Percentiles rank a stretch among this genome's conserved stretches.
Evolutionary conservation across 2,113 vertebrate genomes (phyloP).

Genomic region (Gobiocypris rarus): DNA sequence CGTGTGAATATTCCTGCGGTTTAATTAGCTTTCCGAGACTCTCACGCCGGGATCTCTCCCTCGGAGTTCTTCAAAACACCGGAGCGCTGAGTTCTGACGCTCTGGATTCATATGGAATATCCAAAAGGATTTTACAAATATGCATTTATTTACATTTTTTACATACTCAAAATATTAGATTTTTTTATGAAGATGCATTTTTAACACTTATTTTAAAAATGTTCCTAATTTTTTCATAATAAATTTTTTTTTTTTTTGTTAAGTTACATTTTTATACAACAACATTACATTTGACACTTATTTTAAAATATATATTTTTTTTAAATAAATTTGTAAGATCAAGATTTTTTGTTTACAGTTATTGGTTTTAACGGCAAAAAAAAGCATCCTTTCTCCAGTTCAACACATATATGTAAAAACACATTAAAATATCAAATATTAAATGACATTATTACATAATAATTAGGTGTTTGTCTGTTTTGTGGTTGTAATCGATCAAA

Average conservation of each 20-base stretch:
- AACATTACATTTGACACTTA: background rate
- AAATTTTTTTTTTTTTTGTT: too few species aligned
- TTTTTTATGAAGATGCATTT: background rate
- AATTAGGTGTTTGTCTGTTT: background rate
- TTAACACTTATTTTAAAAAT: background rate
- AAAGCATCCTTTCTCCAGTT: background rate
- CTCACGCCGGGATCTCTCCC: conserved; percentile 16
- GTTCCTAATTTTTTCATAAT: too few species aligned
- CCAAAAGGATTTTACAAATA: background rate
- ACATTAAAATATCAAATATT: background rate
- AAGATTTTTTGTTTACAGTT: background rate
- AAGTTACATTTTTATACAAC: background rate
- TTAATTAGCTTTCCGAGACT: conserved; percentile 57
- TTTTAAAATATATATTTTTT: background rate
- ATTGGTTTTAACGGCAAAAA: background rate
- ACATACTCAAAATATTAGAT: background rate
- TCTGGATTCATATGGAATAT: background rate
- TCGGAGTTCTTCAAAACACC: background rate
- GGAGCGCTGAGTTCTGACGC: background rate
- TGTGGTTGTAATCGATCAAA: background rate
- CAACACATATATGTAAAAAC: background rate
- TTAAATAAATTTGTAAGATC: background rate
- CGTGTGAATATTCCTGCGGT: conserved; percentile 57
- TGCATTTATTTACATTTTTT: background rate
- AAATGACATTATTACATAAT: too few species aligned